Percentiles rank a stretch among this genome's conserved stretches.
Conservation (phyloP, 2,888 invertebrate species). For the Podabrus alpinus region DNA sequence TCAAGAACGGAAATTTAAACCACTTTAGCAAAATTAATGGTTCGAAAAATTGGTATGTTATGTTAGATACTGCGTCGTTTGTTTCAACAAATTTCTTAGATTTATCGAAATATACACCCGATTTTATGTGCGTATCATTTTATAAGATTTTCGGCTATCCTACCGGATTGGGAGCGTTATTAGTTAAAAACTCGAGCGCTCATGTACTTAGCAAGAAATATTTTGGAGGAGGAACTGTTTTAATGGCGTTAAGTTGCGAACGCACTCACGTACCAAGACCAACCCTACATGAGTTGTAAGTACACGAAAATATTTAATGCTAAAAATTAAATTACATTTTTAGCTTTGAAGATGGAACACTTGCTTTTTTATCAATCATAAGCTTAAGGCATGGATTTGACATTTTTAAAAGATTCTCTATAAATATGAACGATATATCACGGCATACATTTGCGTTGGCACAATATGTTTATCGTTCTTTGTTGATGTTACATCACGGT, state of each 20-base stretch:
- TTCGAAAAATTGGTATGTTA: conserved; percentile 66
- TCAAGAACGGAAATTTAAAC: conserved; percentile 65
- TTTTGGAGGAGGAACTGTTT: conserved; percentile 94
- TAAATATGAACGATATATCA: conserved; percentile 69
- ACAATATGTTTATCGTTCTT: conserved; percentile 68
- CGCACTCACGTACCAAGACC: conserved; percentile 73
- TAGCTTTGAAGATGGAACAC: conserved; percentile 94
- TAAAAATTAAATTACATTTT: conserved; percentile 33
- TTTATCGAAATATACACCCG: conserved; percentile 72
- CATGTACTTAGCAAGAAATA: conserved; percentile 70
- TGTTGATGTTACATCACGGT: conserved; percentile 67
- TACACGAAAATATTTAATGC: conserved; percentile 1
- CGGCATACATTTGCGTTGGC: conserved; percentile 77
- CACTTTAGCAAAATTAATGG: conserved; percentile 50
- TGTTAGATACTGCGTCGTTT: conserved; percentile 86
- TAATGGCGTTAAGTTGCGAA: conserved; percentile 75
- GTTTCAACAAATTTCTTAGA: conserved; percentile 79
- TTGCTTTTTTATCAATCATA: conserved; percentile 83
- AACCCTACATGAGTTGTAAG: conserved; percentile 73
- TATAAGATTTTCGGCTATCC: conserved; percentile 98
- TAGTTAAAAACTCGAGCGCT: conserved; percentile 72
- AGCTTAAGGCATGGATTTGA: conserved; percentile 84
- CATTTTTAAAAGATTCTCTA: conserved; percentile 67
- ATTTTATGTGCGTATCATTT: conserved; percentile 91
- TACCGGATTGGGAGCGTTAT: conserved; percentile 88